Evolutionary conservation across 1,140 invertebrate species (phyloP).

Genomic region (Delia radicum): DNA sequence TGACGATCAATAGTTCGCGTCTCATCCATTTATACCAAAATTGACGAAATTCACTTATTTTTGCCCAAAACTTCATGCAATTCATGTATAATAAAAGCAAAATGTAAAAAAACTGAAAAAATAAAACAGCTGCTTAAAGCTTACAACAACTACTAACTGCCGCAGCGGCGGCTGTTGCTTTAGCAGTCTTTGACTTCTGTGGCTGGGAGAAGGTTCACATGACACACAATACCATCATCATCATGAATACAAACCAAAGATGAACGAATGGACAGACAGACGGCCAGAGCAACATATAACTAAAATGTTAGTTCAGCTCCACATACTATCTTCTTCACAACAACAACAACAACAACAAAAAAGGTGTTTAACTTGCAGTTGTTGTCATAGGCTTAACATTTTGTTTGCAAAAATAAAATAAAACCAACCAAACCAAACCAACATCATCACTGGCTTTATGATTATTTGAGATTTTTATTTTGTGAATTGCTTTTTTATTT

Average conservation of each 20-base stretch:
- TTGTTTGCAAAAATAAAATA: background rate
- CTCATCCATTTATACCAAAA: slow-evolving; percentile 56
- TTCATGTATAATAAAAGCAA: background rate
- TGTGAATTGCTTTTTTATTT: background rate
- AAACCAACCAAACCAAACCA: background rate
- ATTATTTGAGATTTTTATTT: background rate
- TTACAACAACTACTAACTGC: background rate
- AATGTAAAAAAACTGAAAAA: too few species aligned
- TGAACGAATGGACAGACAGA: background rate
- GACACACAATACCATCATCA: background rate
- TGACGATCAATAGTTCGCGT: slow-evolving; percentile 51
- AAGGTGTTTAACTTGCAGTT: background rate
- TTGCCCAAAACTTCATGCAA: background rate
- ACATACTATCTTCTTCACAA: background rate
- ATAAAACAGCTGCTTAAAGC: background rate
- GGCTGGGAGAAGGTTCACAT: slow-evolving; percentile 13
- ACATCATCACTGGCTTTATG: background rate
- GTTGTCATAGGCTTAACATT: background rate
- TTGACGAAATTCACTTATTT: slow-evolving; percentile 34
- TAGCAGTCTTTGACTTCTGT: background rate
- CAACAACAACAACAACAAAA: background rate
- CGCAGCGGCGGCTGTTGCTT: background rate
- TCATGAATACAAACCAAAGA: background rate
- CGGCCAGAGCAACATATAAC: background rate
- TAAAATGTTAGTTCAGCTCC: background rate